Conservation (phyloP, 2,797 vertebrate species). For the Euthynnus affinis region DNA sequence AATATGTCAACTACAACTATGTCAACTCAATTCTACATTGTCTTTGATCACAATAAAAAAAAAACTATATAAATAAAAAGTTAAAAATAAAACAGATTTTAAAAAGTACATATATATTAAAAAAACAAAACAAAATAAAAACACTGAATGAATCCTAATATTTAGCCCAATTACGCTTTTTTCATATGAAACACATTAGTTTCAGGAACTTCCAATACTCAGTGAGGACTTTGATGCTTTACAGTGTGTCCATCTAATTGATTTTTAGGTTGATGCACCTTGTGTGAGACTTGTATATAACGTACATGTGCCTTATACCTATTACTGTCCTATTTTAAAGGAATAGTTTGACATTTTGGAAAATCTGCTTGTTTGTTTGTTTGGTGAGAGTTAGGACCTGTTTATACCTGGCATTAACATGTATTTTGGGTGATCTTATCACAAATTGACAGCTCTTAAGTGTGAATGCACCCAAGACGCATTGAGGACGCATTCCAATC, state of each 20-base stretch:
- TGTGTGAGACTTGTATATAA: background rate
- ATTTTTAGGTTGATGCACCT: background rate
- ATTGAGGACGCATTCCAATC: no score
- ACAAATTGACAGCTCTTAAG: no score
- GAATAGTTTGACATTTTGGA: background rate
- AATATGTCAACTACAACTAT: no score
- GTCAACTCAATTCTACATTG: background rate
- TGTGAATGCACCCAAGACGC: no score
- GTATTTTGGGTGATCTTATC: no score
- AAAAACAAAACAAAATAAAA: background rate
- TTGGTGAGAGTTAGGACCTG: background rate
- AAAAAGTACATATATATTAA: no score
- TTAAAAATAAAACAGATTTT: no score
- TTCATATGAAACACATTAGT: background rate
- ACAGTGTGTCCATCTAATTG: background rate
- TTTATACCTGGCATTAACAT: no score
- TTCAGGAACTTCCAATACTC: no score
- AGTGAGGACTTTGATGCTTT: background rate
- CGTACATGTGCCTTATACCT: background rate
- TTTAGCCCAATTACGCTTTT: background rate
- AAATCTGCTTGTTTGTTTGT: background rate
- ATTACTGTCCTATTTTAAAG: slow-evolving; percentile 4
- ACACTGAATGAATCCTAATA: background rate
- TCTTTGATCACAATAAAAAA: background rate
- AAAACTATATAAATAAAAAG: slow-evolving; percentile 2